Evolutionary conservation across 53 echinoderm and acorn worm species (phyloP).

Genomic region (Patiria pectinifera): DNA sequence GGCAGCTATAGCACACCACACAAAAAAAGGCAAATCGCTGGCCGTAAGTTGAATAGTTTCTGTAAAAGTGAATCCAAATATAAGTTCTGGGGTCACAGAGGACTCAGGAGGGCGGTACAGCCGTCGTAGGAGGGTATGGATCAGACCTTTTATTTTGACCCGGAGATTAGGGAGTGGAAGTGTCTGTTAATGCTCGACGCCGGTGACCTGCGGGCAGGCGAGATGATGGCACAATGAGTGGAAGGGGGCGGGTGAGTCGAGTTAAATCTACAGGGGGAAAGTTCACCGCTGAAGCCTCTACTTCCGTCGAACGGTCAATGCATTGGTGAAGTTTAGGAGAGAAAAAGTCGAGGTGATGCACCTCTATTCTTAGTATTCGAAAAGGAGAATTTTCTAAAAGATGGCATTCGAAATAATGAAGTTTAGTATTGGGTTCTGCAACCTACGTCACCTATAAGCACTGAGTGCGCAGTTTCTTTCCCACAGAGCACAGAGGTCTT

Average conservation of each 20-base stretch:
- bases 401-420: no score
- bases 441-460: no score
- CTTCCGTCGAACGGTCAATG: neutral
- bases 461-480: no score
- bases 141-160: conserved; percentile 18
- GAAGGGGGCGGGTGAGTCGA: neutral
- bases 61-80: conserved; percentile 41
- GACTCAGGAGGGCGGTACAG: conserved; percentile 3
- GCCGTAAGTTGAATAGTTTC: conserved; percentile 45
- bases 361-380: no score
- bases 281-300: neutral
- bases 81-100: conserved; percentile 40
- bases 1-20: neutral
- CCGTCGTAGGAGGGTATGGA: neutral
- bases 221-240: neutral
- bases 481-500: no score
- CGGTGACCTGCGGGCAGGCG: conserved; percentile 19
- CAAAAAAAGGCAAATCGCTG: neutral
- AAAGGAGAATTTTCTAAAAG: no score
- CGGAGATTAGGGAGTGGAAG: conserved; percentile 29
- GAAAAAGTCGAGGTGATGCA: neutral
- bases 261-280: neutral
- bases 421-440: no score
- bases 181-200: conserved; percentile 28
- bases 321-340: neutral